phyloP scores from a whole-genome alignment of 2,888 invertebrate species.

The Rutpela maculata region DNA sequence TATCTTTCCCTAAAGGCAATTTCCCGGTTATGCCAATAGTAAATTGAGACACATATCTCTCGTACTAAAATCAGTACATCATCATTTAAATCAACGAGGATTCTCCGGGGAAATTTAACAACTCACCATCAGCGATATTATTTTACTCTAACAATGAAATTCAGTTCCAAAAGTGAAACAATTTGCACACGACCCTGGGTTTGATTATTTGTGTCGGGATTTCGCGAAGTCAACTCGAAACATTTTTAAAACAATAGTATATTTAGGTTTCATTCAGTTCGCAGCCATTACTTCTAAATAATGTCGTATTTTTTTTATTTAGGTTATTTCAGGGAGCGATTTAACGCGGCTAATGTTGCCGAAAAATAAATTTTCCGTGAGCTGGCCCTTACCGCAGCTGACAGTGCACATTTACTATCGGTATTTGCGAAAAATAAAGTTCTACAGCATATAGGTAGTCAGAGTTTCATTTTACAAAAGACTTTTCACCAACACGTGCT shows the following conservation, averaged over 20 bases:
- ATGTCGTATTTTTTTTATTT: neutral
- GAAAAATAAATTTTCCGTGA: conserved; percentile 9
- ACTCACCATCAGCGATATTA: neutral
- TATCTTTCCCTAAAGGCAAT: too few species aligned
- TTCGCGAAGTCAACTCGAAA: neutral
- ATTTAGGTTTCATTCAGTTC: neutral
- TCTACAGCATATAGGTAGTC: neutral
- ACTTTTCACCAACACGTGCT: too few species aligned
- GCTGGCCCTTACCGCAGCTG: neutral
- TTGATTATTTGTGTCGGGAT: neutral
- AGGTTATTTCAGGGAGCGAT: neutral
- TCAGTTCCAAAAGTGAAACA: conserved; percentile 2
- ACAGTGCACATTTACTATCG: conserved; percentile 8
- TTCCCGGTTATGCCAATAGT: neutral
- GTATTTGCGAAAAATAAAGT: conserved; percentile 1
- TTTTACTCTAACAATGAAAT: conserved; percentile 11
- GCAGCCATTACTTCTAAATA: neutral
- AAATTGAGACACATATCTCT: neutral
- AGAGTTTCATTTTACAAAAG: neutral
- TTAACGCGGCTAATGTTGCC: neutral
- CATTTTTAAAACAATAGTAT: neutral
- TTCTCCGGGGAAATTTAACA: conserved; percentile 14
- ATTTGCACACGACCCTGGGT: neutral
- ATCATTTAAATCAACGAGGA: neutral
- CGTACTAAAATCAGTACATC: neutral